Conservation (phyloP, 2,888 invertebrate species). For the Hybos culiciformis region DNA sequence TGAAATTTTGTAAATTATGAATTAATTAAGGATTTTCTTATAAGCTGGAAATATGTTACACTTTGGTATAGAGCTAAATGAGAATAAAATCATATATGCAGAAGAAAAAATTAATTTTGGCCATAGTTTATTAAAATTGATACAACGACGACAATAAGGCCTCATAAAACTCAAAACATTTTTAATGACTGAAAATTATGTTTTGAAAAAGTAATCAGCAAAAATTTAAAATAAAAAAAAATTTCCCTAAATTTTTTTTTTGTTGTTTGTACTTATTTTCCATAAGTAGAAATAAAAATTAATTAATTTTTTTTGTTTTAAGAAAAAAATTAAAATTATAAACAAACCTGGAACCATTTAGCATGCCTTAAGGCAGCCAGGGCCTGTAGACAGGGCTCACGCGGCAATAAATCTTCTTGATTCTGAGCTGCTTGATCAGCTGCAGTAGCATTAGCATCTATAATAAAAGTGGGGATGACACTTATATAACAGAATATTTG, state of each 20-base stretch:
- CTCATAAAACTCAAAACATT: no score
- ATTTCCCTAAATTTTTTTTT: no score
- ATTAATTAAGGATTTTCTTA: no score
- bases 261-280: constrained; percentile 1
- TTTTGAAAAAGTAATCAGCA: no score
- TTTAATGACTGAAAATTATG: no score
- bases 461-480: constrained; percentile 37
- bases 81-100: no score
- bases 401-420: constrained; percentile 86
- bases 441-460: constrained; percentile 49
- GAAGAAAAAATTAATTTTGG: no score
- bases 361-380: constrained; percentile 99
- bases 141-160: no score
- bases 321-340: constrained; percentile 20
- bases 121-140: no score
- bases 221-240: constrained; percentile 11
- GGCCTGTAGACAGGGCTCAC: constrained; percentile 99
- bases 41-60: no score
- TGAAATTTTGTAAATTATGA: no score
- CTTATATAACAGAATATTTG: constrained; percentile 64
- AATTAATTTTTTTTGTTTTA: constrained; percentile 5
- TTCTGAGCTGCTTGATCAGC: constrained; percentile 45
- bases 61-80: no score
- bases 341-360: constrained; percentile 99
- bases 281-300: constrained; percentile 14